A percentile compares a stretch with the other conserved stretches of the same genome.
These are phyloP conservation scores for Arvicanthis niloticus DNA, from an alignment of 2,113 vertebrate species.

Conservation along the genomic window DNA sequence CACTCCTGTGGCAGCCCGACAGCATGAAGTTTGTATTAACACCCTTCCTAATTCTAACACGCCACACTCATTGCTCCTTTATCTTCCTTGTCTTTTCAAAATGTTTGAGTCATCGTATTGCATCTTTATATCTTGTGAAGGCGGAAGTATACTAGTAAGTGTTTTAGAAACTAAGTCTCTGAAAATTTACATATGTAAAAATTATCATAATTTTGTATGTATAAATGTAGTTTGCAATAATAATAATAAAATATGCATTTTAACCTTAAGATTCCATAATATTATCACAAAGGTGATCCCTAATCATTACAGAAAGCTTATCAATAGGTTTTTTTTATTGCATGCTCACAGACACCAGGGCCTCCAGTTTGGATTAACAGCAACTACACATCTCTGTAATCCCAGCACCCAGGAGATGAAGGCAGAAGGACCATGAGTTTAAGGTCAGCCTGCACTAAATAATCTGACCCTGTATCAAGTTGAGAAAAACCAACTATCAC, in stretches of 20 bases:
- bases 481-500: neutral
- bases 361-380: neutral
- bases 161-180: slow-evolving; percentile 19
- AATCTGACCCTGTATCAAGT: neutral
- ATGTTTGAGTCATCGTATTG: neutral
- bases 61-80: neutral
- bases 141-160: neutral
- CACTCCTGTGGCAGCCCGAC: neutral
- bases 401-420: neutral
- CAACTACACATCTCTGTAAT: neutral
- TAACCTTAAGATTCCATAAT: neutral
- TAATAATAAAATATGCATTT: neutral
- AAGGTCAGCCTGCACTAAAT: neutral
- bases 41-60: neutral
- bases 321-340: neutral
- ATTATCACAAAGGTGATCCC: neutral
- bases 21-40: neutral
- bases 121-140: neutral
- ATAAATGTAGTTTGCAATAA: neutral
- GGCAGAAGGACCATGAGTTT: neutral
- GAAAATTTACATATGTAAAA: neutral
- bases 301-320: neutral
- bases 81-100: slow-evolving; percentile 18
- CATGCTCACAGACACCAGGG: neutral
- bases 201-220: slow-evolving; percentile 5